These are phyloP conservation scores for Tamandua tetradactyla DNA, from an alignment of 2,797 vertebrate genomes.

Conservation along the genomic window DNA sequence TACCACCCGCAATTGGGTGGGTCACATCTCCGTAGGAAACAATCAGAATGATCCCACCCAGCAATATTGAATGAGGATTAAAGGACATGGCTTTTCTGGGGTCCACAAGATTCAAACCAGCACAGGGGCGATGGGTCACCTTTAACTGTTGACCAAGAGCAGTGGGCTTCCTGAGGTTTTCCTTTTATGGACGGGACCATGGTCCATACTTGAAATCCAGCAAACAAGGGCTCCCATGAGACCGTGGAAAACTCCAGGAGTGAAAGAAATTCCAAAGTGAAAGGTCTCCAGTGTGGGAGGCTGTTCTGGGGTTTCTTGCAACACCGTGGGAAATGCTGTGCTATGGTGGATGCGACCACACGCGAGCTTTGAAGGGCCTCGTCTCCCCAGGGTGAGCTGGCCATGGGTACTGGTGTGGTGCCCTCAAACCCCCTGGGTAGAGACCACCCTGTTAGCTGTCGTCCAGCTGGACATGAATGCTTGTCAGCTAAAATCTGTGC, in stretches of 20 bases:
- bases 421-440: not conserved
- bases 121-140: accelerated
- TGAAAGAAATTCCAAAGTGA: not conserved
- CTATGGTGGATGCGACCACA: accelerated
- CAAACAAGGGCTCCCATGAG: not conserved
- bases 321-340: accelerated
- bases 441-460: accelerated
- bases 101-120: too few species aligned
- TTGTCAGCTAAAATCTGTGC: accelerated
- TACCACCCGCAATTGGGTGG: too few species aligned
- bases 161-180: not conserved
- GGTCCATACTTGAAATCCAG: accelerated
- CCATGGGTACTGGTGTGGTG: accelerated
- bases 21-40: too few species aligned
- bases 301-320: not conserved
- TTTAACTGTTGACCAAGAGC: too few species aligned
- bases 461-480: accelerated
- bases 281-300: accelerated
- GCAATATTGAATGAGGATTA: too few species aligned
- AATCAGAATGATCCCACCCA: too few species aligned
- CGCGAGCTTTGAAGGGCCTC: not conserved
- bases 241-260: not conserved
- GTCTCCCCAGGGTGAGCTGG: not conserved
- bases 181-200: accelerated
- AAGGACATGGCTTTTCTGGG: too few species aligned